A percentile compares a stretch with the other conserved stretches of the same genome.
phyloP scores from a whole-genome alignment of 37 sponge, comb jelly and placozoan genomes.

The Eunapius fragilis region DNA sequence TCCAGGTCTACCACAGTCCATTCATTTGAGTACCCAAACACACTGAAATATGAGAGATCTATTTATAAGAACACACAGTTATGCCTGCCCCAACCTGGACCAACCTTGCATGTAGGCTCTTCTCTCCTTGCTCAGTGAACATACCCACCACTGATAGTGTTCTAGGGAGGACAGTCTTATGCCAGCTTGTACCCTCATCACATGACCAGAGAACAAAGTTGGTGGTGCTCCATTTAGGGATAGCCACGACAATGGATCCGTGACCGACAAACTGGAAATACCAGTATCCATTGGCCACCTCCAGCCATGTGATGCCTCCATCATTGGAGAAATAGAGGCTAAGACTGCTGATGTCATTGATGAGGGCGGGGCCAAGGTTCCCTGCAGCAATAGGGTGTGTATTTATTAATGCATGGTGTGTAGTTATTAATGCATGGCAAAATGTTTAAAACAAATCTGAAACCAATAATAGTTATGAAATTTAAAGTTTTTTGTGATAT shows the following conservation, averaged over 20 bases:
- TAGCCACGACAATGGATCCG: conserved; percentile 52
- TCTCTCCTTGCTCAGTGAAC: conserved; percentile 77
- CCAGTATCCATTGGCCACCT: conserved; percentile 19
- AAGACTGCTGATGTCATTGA: neutral
- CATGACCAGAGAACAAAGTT: conserved; percentile 53
- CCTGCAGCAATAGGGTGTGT: neutral
- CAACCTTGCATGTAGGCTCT: conserved; percentile 63
- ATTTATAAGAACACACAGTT: neutral
- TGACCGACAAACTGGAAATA: conserved; percentile 72
- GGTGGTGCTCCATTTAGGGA: conserved; percentile 7
- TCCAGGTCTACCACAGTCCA: conserved; percentile 76
- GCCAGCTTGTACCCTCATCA: conserved; percentile 73
- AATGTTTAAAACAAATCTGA: neutral
- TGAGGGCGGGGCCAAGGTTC: conserved; percentile 43
- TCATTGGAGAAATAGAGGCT: conserved; percentile 59
- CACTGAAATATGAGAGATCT: conserved; percentile 3
- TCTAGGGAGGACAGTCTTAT: neutral
- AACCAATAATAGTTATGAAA: neutral
- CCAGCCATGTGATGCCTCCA: conserved; percentile 74
- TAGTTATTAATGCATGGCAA: neutral
- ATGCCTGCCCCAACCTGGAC: neutral
- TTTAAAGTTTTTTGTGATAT: neutral
- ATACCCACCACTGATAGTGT: conserved; percentile 56
- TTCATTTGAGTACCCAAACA: conserved; percentile 54
- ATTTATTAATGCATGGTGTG: neutral